Evolutionary conservation across 1,140 invertebrate genomes (phyloP), one percentile per base, ranked within the genome.

Genomic region (Globodera rostochiensis): DNA sequence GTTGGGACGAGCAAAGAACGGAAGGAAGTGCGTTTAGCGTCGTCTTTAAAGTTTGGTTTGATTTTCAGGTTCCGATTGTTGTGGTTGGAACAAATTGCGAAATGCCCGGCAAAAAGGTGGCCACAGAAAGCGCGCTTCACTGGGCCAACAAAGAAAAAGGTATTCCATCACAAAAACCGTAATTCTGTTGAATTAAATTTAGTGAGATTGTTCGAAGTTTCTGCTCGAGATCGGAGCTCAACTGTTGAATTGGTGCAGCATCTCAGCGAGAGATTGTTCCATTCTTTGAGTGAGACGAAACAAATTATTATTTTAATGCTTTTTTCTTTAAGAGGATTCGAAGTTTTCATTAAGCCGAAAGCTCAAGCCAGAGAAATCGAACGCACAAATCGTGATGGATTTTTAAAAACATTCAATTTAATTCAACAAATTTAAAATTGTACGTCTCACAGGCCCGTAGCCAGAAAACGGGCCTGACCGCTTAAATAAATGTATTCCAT

Each of bases 311-410:
- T 5, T 79, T 49, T 50, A 71, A 47, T 57, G 25, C 47, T 50
- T 9, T 47, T n/a, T 78, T 19, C 64, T 90, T 88, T 74, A 79
- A 88, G 88, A 89, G 84, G 88, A 89, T 81, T 83, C 88, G 11
- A 89, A 89, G 71, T 89, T 89, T 78, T 89, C 88, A 13, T 71
- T 89, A 11, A 87, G 88, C 45, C 88, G 87, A 64, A 87, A 85
- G 79, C 78, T 89, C 15, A 89, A 89, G 74, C 87, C 88, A 45
- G 88, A 89, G 77, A 89, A 86, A 53, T 85, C 87, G 25, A 89
- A 89, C 83, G 86, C 87, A 19, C 88, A 90, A 60, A 88, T 88
- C 81, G 64, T 88, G n/a, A 88, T 88, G 87, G 87, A 88, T 71
- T 88, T 88, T 75, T 88, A 36, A 36, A 36, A 36, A 78, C 50